phyloP scores from a whole-genome alignment of 2,113 vertebrate genomes.

The Plestiodon gilberti region DNA sequence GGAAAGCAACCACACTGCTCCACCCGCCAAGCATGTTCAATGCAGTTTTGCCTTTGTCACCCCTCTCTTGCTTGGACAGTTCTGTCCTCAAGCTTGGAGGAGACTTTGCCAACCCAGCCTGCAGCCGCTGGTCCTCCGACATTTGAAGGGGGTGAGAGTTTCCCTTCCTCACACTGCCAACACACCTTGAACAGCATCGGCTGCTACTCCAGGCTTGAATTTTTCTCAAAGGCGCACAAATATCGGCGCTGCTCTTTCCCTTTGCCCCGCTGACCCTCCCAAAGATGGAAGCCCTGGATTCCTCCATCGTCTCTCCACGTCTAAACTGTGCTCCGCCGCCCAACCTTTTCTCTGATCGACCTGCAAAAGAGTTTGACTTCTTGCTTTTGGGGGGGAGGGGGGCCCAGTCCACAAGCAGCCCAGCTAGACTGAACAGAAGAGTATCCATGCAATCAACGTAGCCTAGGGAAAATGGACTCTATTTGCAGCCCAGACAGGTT shows the following conservation, averaged over 20 bases:
- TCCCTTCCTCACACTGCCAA: no score
- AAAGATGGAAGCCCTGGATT: background rate
- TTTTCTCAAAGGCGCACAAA: background rate
- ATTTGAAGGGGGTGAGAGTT: background rate
- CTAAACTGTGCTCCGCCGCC: background rate
- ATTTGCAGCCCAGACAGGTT: background rate
- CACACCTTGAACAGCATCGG: background rate
- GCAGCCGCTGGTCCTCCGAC: background rate
- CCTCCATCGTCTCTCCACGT: background rate
- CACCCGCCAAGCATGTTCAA: background rate
- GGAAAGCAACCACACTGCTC: background rate
- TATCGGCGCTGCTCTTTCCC: background rate
- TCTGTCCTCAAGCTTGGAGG: background rate
- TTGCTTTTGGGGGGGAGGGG: no score
- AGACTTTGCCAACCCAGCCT: background rate
- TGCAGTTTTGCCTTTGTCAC: background rate
- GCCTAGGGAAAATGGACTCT: background rate
- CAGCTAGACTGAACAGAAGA: background rate
- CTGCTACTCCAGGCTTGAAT: background rate
- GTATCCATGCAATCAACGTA: background rate
- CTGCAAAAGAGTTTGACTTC: rapidly evolving
- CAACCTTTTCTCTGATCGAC: background rate
- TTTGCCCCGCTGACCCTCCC: background rate
- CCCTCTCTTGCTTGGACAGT: background rate
- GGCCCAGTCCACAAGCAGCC: background rate